Percentiles rank a stretch among this genome's conserved stretches.
phyloP scores from a whole-genome alignment of 2,113 vertebrate genomes.

The Patagioenas fasciata region DNA sequence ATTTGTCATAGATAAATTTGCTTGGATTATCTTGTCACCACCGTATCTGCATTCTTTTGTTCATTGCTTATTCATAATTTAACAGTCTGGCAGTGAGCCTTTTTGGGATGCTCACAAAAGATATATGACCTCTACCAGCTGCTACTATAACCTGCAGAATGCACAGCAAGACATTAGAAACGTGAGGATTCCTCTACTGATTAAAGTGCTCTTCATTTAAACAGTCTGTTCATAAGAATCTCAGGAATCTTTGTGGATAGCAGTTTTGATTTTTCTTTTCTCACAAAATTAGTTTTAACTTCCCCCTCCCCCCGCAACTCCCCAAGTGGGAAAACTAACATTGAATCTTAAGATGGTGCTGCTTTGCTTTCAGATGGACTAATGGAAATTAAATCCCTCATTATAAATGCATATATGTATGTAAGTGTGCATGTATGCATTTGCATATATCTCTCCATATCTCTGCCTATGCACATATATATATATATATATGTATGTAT shows the following conservation, averaged over 20 bases:
- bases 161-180: slow-evolving; percentile 85
- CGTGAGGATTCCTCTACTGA: slow-evolving; percentile 84
- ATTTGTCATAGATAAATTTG: slow-evolving; percentile 93
- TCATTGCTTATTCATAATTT: slow-evolving; percentile 92
- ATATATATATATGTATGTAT: not conserved
- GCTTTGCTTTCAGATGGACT: slow-evolving; percentile 58
- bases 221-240: slow-evolving; percentile 80
- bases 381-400: slow-evolving; percentile 59
- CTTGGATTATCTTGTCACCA: slow-evolving; percentile 91
- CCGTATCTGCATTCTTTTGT: slow-evolving; percentile 90
- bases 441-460: not conserved
- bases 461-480: not conserved
- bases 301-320: too few species aligned
- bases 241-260: slow-evolving; percentile 77
- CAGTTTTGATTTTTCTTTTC: slow-evolving; percentile 68
- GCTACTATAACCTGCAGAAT: slow-evolving; percentile 87
- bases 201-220: slow-evolving; percentile 86
- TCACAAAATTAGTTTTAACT: slow-evolving; percentile 71
- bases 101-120: slow-evolving; percentile 87
- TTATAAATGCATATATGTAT: slow-evolving; percentile 15
- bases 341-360: slow-evolving; percentile 17
- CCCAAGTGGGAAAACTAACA: not conserved
- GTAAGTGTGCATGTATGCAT: not conserved
- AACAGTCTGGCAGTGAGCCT: slow-evolving; percentile 87
- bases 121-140: slow-evolving; percentile 90